These are phyloP conservation scores for Apistogramma diplotaenia DNA, from an alignment of 2,113 vertebrate species.

Conservation along the genomic window DNA sequence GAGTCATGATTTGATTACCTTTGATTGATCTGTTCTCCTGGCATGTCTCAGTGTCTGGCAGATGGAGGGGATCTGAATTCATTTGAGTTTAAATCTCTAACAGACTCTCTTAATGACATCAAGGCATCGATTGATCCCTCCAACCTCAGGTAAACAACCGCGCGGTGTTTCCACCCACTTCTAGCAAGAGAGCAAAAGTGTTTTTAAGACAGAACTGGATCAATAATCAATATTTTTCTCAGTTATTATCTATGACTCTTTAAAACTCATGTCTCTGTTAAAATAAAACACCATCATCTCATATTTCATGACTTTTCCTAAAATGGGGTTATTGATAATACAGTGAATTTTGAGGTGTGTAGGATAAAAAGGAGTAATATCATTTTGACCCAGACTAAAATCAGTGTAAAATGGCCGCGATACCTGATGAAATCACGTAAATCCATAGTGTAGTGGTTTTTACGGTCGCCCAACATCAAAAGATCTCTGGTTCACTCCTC, in stretches of 20 bases:
- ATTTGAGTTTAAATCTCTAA: slow-evolving; percentile 98
- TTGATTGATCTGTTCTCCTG: neutral
- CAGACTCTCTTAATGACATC: slow-evolving; percentile 96
- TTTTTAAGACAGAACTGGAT: neutral
- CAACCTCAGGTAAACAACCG: slow-evolving; percentile 88
- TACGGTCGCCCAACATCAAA: neutral
- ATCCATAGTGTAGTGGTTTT: neutral
- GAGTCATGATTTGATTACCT: neutral
- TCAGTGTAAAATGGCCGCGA: neutral
- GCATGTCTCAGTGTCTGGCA: slow-evolving; percentile 88
- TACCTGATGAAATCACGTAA: neutral
- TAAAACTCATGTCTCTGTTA: too few species aligned
- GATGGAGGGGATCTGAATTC: slow-evolving; percentile 97
- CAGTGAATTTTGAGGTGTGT: too few species aligned
- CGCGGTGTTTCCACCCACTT: neutral
- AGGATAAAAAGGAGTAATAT: neutral
- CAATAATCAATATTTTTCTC: neutral
- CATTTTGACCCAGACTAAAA: neutral
- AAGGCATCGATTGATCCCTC: slow-evolving; percentile 94
- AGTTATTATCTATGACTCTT: neutral
- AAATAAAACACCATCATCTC: neutral
- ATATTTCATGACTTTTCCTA: neutral
- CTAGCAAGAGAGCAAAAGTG: neutral
- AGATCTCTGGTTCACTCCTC: too few species aligned
- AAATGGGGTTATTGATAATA: neutral